phyloP scores from a whole-genome alignment of 2,888 invertebrate genomes.

The Phaonia tiefii region DNA sequence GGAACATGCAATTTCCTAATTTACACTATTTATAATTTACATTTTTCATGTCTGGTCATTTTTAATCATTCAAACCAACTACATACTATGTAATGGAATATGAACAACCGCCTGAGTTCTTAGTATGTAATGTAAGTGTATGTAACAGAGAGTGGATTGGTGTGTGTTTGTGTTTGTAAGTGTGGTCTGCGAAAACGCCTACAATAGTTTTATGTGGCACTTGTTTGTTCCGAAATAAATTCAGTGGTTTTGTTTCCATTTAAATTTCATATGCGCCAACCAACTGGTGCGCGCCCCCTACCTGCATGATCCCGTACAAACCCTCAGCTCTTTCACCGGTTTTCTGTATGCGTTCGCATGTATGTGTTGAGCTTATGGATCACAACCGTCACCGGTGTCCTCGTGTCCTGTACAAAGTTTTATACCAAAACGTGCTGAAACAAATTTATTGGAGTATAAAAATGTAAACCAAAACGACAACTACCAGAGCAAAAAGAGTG shows the following conservation, averaged over 20 bases:
- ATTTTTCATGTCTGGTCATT: slow-evolving; percentile 59
- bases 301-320: neutral
- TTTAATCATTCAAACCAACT: too few relatives aligned
- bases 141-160: neutral
- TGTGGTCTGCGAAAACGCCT: slow-evolving; percentile 18
- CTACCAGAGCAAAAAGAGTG: slow-evolving; percentile 10
- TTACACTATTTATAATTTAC: slow-evolving; percentile 58
- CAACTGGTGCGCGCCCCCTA: neutral
- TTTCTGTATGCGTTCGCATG: neutral
- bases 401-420: slow-evolving; percentile 19
- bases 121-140: neutral
- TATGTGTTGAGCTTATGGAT: neutral
- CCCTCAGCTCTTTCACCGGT: neutral
- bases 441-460: slow-evolving; percentile 20
- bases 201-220: slow-evolving; percentile 20
- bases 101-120: slow-evolving; percentile 14
- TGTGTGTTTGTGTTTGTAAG: neutral
- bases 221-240: slow-evolving; percentile 23
- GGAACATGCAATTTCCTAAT: slow-evolving; percentile 63
- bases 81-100: slow-evolving; percentile 8
- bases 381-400: neutral
- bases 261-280: neutral
- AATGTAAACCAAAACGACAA: neutral
- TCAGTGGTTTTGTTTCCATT: slow-evolving; percentile 27
- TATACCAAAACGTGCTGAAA: slow-evolving; percentile 27